phyloP scores from a whole-genome alignment of 2,797 vertebrate genomes.

The Enteromius viviparus region DNA sequence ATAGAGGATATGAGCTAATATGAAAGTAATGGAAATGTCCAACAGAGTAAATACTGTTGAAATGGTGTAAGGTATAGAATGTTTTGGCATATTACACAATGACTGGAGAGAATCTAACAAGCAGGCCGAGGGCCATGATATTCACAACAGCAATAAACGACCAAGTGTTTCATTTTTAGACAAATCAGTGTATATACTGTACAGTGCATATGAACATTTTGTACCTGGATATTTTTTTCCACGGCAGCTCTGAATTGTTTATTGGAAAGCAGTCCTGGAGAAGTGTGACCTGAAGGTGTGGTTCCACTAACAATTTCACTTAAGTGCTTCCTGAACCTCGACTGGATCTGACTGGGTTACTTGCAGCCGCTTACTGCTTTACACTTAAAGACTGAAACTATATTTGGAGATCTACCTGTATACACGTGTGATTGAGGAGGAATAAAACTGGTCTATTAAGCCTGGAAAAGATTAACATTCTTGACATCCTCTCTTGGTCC shows the following conservation, averaged over 20 bases:
- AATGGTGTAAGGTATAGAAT: not conserved
- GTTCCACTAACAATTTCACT: not conserved
- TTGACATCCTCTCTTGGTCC: slow-evolving; percentile 14
- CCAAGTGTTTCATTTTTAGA: not conserved
- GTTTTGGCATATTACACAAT: not conserved
- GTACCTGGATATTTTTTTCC: not conserved
- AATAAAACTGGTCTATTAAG: slow-evolving; percentile 1
- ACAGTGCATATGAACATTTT: no score
- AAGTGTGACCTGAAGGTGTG: not conserved
- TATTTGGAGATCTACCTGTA: not conserved
- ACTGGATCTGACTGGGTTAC: not conserved
- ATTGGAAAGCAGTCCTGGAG: not conserved
- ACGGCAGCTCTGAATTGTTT: no score
- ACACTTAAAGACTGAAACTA: slow-evolving; percentile 5
- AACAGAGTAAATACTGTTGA: not conserved
- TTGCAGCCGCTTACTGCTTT: not conserved
- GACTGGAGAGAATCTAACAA: no score
- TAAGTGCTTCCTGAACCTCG: not conserved
- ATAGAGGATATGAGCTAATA: slow-evolving; percentile 19
- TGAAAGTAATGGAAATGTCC: not conserved
- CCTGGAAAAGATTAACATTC: slow-evolving; percentile 30
- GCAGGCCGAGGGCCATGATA: not conserved
- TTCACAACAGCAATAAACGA: not conserved
- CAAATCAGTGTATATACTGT: not conserved
- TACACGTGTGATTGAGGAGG: not conserved